Percentiles rank a stretch among this genome's conserved stretches.
Conservation (phyloP, 2,113 vertebrate species). For the Chaenocephalus aceratus region DNA sequence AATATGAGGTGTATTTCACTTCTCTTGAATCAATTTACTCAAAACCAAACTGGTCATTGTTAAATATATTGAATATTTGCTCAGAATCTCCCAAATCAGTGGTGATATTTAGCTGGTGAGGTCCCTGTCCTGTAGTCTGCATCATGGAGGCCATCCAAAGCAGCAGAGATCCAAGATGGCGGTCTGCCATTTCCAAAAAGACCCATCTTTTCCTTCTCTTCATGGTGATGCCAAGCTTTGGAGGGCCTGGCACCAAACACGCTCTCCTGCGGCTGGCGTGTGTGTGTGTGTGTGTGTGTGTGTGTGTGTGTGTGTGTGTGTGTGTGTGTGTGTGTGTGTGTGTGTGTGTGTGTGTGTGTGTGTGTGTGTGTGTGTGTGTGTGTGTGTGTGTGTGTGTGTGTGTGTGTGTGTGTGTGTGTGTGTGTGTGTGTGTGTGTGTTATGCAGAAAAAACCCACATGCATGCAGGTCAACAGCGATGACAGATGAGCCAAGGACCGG, state of each 20-base stretch:
- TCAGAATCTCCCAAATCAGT: too few relatives aligned
- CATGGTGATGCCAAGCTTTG: constrained; percentile 60
- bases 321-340: constrained; percentile 35
- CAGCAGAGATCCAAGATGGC: constrained; percentile 57
- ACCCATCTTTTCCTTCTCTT: constrained; percentile 49
- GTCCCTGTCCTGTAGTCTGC: constrained; percentile 32
- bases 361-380: too few relatives aligned
- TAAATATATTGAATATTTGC: too few relatives aligned
- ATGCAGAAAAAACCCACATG: constrained; percentile 44
- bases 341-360: constrained; percentile 13
- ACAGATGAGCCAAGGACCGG: constrained; percentile 59
- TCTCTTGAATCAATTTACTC: too few relatives aligned
- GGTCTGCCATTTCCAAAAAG: constrained; percentile 57
- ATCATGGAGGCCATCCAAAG: constrained; percentile 49
- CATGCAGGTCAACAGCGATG: constrained; percentile 42
- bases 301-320: constrained; percentile 31
- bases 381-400: too few relatives aligned
- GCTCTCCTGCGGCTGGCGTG: constrained; percentile 22
- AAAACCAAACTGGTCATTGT: too few relatives aligned
- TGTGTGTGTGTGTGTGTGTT: constrained; percentile 34
- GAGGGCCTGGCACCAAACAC: constrained; percentile 56
- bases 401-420: too few relatives aligned
- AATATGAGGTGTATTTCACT: too few relatives aligned
- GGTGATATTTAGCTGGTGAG: background rate
- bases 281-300: background rate